phyloP scores from a whole-genome alignment of 2,113 vertebrate genomes.

The Cavia aperea region DNA sequence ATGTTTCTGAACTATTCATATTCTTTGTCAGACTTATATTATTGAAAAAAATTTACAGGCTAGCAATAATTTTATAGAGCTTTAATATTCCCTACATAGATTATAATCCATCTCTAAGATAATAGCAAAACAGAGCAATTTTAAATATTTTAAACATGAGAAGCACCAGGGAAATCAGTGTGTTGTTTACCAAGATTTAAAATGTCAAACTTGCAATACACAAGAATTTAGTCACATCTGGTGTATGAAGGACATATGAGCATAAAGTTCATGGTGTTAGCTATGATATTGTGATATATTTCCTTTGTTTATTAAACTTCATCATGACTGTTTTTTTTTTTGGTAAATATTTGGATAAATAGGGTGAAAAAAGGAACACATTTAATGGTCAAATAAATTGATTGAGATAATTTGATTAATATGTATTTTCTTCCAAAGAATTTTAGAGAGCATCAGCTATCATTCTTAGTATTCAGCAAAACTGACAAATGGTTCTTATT shows the following conservation, averaged over 20 bases:
- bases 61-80: neutral
- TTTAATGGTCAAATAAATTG: neutral
- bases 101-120: neutral
- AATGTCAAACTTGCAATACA: neutral
- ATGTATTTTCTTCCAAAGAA: neutral
- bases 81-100: neutral
- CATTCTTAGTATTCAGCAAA: constrained; percentile 9
- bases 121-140: neutral
- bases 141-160: neutral
- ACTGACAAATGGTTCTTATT: constrained; percentile 14
- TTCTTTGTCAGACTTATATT: neutral
- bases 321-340: neutral
- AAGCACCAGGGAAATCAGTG: neutral
- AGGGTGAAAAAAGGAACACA: neutral
- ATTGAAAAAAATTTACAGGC: neutral
- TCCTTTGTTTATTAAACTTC: neutral
- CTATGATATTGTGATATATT: neutral
- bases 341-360: neutral
- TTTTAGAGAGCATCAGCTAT: neutral
- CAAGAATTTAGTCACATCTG: neutral
- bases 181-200: neutral
- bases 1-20: neutral
- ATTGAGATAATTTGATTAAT: neutral
- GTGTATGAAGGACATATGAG: neutral
- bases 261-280: neutral